Conservation (phyloP, 2,113 vertebrate genomes). For the Vimba vimba region DNA sequence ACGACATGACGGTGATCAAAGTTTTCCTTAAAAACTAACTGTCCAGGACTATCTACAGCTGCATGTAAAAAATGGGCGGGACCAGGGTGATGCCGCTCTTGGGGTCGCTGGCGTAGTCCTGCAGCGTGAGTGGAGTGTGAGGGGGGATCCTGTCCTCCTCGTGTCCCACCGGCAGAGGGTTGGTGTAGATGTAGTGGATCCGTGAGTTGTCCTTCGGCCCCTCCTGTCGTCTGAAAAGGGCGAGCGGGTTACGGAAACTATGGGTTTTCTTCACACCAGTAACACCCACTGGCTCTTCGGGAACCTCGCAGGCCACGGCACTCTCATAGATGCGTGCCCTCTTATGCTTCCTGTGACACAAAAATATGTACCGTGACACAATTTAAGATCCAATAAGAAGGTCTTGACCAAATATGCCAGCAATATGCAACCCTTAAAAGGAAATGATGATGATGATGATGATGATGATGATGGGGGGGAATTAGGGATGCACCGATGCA, state of each 20-base stretch:
- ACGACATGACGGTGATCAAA: background rate
- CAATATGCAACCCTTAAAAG: background rate
- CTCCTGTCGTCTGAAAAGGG: conserved; percentile 65
- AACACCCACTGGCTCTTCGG: conserved; percentile 57
- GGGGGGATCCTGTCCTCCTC: conserved; percentile 30
- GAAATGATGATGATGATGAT: background rate
- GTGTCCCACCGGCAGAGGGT: conserved; percentile 69
- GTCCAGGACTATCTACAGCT: conserved; percentile 63
- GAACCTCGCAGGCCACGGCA: conserved; percentile 57
- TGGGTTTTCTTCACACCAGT: conserved; percentile 66
- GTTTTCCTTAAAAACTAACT: background rate
- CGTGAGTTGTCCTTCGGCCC: conserved; percentile 63
- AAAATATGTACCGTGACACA: background rate
- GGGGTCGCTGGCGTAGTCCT: conserved; percentile 62
- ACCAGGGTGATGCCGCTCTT: conserved; percentile 67
- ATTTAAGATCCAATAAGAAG: background rate
- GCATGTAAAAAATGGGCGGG: conserved; percentile 76
- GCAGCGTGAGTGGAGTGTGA: conserved; percentile 38
- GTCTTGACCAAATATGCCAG: background rate
- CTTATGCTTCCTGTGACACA: conserved; percentile 64
- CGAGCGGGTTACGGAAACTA: conserved; percentile 68
- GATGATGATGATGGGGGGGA: too few species aligned
- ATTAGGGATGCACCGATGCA: too few species aligned
- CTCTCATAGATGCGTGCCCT: conserved; percentile 68
- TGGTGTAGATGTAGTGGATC: conserved; percentile 81